Percentiles rank a stretch among this genome's conserved stretches.
These are phyloP conservation scores for Spinibarbus caldwelli DNA, from an alignment of 2,797 vertebrate genomes.

Conservation along the genomic window DNA sequence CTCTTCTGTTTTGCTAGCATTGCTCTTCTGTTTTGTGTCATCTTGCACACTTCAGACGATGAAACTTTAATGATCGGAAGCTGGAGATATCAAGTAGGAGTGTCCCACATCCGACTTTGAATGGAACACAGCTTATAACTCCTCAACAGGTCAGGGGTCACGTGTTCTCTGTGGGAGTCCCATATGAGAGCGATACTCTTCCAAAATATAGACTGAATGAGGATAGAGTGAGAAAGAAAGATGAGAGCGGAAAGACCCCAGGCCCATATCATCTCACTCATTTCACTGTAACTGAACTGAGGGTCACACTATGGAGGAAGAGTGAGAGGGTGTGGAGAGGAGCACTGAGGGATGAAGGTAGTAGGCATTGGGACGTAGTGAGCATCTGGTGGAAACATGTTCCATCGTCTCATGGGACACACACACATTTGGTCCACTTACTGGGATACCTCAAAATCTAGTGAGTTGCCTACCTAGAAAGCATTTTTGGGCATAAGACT, in stretches of 20 bases:
- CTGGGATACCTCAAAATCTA: not conserved
- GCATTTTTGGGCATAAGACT: not conserved
- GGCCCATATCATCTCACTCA: conserved; percentile 52
- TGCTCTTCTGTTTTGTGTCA: not conserved
- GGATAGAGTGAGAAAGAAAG: conserved; percentile 34
- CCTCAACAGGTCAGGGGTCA: conserved; percentile 26
- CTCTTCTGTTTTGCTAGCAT: too few relatives aligned
- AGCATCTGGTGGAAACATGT: conserved; percentile 55
- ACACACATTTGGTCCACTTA: not conserved
- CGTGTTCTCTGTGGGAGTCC: conserved; percentile 34
- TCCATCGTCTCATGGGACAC: conserved; percentile 33
- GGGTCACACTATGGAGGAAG: conserved; percentile 62
- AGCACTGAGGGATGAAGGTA: conserved; percentile 67
- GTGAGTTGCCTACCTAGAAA: not conserved
- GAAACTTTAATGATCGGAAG: not conserved
- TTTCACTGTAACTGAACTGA: conserved; percentile 68
- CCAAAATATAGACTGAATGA: conserved; percentile 35
- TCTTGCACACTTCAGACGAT: not conserved
- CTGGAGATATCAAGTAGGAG: not conserved
- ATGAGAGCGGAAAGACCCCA: conserved; percentile 35
- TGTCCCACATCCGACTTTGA: conserved; percentile 11
- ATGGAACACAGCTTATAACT: conserved; percentile 18
- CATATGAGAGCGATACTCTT: conserved; percentile 20
- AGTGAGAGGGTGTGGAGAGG: conserved; percentile 55
- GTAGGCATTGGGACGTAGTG: conserved; percentile 38